Base-by-base conservation (phyloP, 2,888 invertebrate genomes). In the Barypeithes pellucidus region DNA sequence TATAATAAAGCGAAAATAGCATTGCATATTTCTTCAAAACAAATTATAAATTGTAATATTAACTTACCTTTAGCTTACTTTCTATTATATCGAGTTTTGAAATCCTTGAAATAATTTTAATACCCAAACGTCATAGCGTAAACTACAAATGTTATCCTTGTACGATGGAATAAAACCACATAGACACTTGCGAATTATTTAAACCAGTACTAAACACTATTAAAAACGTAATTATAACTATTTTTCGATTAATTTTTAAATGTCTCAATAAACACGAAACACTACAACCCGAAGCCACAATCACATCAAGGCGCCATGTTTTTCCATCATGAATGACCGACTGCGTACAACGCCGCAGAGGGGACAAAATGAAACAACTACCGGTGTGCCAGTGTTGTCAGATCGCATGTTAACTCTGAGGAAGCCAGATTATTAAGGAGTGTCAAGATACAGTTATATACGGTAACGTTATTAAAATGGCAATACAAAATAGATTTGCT, bases 261-360 rank as follows among this genome's bases (percentile, higher is more conserved):
- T 59, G 45, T 67, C 41, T 62, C 14, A 9, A 16, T 29, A 69
- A 69, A 73, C 69, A 69, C 69, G 66, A 65, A 69, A 68, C 68
- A 69, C 39, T 62, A 66, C 54, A 54, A 20, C 16, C 52, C n/a
- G 60, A 63, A 45, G 47, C 61, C 36, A 65, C 59, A 62, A 36
- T 39, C 66, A 50, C 66, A 65, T 45, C 65, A 67, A 67, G 67
- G 68, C 72, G 73, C 73, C 73, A 73, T 73, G 52, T 73, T 73
- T 54, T 67, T 52, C 50, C 36, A 45, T 45, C 33, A 29, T 45
- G 52, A 62, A 52, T 29, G 61, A 29, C 52, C 8, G 57, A 33
- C 36, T 43, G 45, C 57, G 45, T 69, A 62, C 70, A 67, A 59
- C 67, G 60, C 67, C 57, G 43, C 67, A 43, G 47, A 33, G 65